These are phyloP conservation scores for Passer montanus DNA, from an alignment of 2,113 vertebrate species.

Conservation along the genomic window DNA sequence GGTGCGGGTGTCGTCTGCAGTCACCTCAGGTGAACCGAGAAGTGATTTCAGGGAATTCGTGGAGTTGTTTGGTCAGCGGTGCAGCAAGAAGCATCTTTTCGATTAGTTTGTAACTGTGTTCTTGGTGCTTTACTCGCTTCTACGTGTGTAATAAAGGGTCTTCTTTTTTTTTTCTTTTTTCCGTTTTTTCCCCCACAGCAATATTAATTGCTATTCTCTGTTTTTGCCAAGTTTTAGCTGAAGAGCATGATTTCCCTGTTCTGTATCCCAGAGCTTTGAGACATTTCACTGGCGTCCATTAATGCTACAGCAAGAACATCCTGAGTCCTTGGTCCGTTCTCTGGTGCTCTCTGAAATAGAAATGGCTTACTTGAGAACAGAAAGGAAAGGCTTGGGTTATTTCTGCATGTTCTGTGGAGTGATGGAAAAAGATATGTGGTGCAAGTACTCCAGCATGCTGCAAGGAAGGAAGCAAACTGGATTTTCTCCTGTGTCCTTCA, in stretches of 20 bases:
- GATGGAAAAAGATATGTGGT: neutral
- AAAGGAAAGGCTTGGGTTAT: neutral
- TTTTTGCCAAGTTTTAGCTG: conserved; percentile 58
- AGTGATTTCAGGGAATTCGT: conserved; percentile 38
- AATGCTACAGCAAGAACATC: conserved; percentile 25
- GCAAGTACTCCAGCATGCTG: neutral
- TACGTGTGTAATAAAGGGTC: neutral
- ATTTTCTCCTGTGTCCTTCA: conserved; percentile 25
- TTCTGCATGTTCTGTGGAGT: neutral
- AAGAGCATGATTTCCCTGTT: neutral
- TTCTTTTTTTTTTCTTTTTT: neutral
- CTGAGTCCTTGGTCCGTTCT: conserved; percentile 37
- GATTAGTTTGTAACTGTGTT: conserved; percentile 15
- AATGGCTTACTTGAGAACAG: conserved; percentile 39
- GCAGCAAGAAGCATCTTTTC: conserved; percentile 4
- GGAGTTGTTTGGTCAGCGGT: conserved; percentile 29
- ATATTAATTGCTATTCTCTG: neutral
- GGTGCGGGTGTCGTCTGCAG: conserved; percentile 36
- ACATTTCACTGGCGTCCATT: conserved; percentile 52
- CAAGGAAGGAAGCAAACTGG: neutral
- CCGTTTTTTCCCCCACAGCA: neutral
- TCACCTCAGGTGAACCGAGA: conserved; percentile 46
- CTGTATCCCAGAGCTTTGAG: conserved; percentile 5
- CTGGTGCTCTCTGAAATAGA: neutral
- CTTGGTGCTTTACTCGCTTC: neutral